Evolutionary conservation across 2,113 vertebrate genomes (phyloP), one percentile per base, ranked within the genome.

Genomic region (human): DNA sequence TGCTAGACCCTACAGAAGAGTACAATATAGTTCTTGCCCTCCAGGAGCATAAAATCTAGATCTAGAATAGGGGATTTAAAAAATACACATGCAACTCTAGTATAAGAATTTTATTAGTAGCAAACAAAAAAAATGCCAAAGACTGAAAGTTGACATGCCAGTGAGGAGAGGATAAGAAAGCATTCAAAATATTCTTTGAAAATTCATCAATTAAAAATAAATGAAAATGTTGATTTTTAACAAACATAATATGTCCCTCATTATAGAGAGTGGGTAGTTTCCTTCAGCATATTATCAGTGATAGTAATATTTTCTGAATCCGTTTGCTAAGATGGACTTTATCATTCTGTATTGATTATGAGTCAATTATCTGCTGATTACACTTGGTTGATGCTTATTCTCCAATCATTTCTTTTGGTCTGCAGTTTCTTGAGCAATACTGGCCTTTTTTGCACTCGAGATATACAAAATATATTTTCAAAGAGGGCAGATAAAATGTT

Each of bases 181-280:
- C 52, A 88, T 55, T 45, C 91, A 95, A 97, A 97, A 84, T 90
- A 55, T 13, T 85, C 79, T 85, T 92, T 89, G 35, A 92, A 97
- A 94, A 89, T 17, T 95, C 76, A 68, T 52, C 45, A 87, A 1
- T 94, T 89, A 92, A 81, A 97, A 89, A 64, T 78, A 90, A 96
- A 68, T 83, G 10, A 64, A 93, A 93, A 81, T 83, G 13, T 79
- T 93, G 83, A 72, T 96, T 96, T 96, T 79, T 52, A 66, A 45
- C 25, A 45, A 87, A 76, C 14, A n/a, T 8, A 83, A 20, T 89
- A n/a, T 81, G 40, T 0, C 6, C 73, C 25, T 93, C 20, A 87
- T 90, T 96, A 93, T 94, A 94, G 45, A 95, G 85, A 96, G 2
- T 90, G 4, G 27, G 32, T 97, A 16, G 17, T 93, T 93, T 95